These are phyloP conservation scores for Lysandra coridon DNA, from an alignment of 2,888 invertebrate genomes.

Conservation along the genomic window DNA sequence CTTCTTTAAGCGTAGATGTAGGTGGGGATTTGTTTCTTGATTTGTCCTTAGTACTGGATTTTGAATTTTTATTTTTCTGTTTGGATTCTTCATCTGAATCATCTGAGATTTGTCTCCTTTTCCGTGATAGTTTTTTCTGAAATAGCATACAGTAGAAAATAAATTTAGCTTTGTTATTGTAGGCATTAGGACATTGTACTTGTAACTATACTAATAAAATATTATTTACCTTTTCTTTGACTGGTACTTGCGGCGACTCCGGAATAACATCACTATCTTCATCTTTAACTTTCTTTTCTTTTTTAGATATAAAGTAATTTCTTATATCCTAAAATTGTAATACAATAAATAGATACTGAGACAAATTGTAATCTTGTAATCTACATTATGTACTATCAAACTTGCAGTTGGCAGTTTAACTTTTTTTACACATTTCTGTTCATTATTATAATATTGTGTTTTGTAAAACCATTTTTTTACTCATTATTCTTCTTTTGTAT, in stretches of 20 bases:
- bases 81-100: slow-evolving; percentile 65
- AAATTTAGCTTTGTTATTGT: neutral
- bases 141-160: slow-evolving; percentile 32
- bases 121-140: slow-evolving; percentile 60
- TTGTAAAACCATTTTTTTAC: too few relatives aligned
- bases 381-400: neutral
- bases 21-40: slow-evolving; percentile 46
- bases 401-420: too few relatives aligned
- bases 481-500: too few relatives aligned
- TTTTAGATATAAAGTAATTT: slow-evolving; percentile 73
- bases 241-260: slow-evolving; percentile 79
- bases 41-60: slow-evolving; percentile 43
- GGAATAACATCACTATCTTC: slow-evolving; percentile 80
- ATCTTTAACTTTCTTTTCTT: slow-evolving; percentile 53
- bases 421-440: too few relatives aligned
- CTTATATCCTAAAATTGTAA: slow-evolving; percentile 80
- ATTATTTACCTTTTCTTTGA: slow-evolving; percentile 59
- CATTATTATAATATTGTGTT: too few relatives aligned
- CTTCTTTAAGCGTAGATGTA: slow-evolving; percentile 58
- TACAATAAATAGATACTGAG: neutral
- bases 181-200: neutral
- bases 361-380: neutral
- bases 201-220: neutral
- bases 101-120: slow-evolving; percentile 54
- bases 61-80: slow-evolving; percentile 50